phyloP scores from a whole-genome alignment of 2,113 vertebrate species.

The Eptesicus fuscus region DNA sequence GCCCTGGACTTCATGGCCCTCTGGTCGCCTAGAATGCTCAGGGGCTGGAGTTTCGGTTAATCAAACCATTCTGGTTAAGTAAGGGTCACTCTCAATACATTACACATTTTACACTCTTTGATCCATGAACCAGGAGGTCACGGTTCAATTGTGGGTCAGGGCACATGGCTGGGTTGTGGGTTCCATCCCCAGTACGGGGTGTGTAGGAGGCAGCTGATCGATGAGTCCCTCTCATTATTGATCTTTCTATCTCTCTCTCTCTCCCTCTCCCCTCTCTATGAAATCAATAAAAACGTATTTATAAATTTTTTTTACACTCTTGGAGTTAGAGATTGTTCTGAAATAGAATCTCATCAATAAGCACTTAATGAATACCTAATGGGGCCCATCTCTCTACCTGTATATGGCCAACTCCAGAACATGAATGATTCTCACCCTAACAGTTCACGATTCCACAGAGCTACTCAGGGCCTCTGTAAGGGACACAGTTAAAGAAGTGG shows the following conservation, averaged over 20 bases:
- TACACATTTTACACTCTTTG: not conserved
- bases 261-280: no score
- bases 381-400: not conserved
- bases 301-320: not conserved
- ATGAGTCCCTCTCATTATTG: no score
- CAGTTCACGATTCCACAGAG: rapidly evolving
- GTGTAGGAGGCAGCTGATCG: no score
- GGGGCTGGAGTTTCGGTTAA: not conserved
- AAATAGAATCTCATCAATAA: not conserved
- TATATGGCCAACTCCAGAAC: not conserved
- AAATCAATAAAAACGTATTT: no score
- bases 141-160: no score
- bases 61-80: not conserved
- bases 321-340: not conserved
- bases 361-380: not conserved
- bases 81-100: not conserved
- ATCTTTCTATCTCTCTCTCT: no score
- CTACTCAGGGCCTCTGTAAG: not conserved
- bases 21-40: not conserved
- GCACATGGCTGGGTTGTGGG: no score
- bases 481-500: not conserved
- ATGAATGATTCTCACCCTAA: not conserved
- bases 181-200: no score
- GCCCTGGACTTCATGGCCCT: not conserved
- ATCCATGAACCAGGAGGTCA: no score